Evolutionary conservation across 2,888 invertebrate species (phyloP).

Genomic region (Archips crataeganus): DNA sequence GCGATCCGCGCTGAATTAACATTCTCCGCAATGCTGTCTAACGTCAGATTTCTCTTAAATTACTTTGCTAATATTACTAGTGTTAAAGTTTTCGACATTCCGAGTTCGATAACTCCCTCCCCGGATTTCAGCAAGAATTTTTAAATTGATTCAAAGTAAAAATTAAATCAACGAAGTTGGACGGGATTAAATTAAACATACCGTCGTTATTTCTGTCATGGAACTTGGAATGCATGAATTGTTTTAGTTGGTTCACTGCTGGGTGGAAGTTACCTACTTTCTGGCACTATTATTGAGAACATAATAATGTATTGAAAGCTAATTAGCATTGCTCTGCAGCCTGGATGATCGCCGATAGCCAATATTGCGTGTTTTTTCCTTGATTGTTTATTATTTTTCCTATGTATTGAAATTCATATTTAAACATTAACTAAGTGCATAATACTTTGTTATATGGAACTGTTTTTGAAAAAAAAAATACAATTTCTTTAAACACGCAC

Average conservation of each 20-base stretch:
- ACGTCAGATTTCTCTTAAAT: conserved; percentile 69
- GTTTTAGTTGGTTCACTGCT: conserved; percentile 29
- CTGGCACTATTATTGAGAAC: conserved; percentile 15
- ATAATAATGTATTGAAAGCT: conserved; percentile 36
- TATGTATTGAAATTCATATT: not conserved
- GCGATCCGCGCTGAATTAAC: conserved; percentile 32
- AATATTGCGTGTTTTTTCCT: not conserved
- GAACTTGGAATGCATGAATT: conserved; percentile 64
- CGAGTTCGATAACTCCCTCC: conserved; percentile 79
- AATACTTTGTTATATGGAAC: too few species aligned
- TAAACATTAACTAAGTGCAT: not conserved
- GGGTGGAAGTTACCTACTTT: conserved; percentile 28
- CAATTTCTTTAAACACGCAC: not conserved
- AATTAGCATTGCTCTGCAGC: conserved; percentile 19
- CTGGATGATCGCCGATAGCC: conserved; percentile 15
- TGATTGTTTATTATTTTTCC: not conserved
- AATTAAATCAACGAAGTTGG: conserved; percentile 81
- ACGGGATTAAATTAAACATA: conserved; percentile 76
- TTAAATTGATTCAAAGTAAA: conserved; percentile 83
- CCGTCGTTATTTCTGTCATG: conserved; percentile 77
- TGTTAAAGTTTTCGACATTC: conserved; percentile 74
- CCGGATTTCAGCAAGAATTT: conserved; percentile 77
- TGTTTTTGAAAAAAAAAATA: not conserved
- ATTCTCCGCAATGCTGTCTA: conserved; percentile 34
- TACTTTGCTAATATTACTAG: conserved; percentile 76